These are phyloP conservation scores for Phrynocephalus versicolor DNA, from an alignment of 2,113 vertebrate species.

Conservation along the genomic window DNA sequence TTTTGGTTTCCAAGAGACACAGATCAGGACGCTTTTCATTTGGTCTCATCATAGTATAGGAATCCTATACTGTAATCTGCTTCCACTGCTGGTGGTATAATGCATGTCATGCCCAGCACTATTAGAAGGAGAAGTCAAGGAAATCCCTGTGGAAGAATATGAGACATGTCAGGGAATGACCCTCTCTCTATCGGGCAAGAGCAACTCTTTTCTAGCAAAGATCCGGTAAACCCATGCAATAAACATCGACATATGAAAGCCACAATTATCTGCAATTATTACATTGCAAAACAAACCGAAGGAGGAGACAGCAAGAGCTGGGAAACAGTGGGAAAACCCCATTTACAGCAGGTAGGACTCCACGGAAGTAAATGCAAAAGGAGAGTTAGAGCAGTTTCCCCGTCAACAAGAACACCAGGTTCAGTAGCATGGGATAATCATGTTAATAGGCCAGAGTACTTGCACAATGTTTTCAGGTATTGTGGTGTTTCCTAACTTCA, in stretches of 20 bases:
- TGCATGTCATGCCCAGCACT: neutral
- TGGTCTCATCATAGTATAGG: neutral
- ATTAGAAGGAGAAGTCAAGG: neutral
- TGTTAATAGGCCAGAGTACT: neutral
- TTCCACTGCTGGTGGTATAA: neutral
- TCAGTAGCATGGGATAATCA: slow-evolving; percentile 51
- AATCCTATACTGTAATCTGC: neutral
- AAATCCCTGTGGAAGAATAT: neutral
- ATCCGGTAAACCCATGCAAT: neutral
- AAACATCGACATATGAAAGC: neutral
- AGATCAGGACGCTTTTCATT: neutral
- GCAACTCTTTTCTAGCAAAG: neutral
- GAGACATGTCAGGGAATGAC: neutral
- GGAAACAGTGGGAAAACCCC: neutral
- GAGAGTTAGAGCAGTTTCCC: slow-evolving; percentile 55
- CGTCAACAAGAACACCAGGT: slow-evolving; percentile 53
- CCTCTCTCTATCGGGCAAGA: neutral
- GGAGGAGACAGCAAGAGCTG: neutral
- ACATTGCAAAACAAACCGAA: slow-evolving; percentile 1
- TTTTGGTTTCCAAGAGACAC: neutral
- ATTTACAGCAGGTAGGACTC: neutral
- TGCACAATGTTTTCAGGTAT: neutral
- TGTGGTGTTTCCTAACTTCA: slow-evolving; percentile 44
- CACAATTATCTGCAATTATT: slow-evolving; percentile 20
- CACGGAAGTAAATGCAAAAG: neutral